Conservation (phyloP, 2,113 vertebrate genomes). For the Sphyrna mokarran region DNA sequence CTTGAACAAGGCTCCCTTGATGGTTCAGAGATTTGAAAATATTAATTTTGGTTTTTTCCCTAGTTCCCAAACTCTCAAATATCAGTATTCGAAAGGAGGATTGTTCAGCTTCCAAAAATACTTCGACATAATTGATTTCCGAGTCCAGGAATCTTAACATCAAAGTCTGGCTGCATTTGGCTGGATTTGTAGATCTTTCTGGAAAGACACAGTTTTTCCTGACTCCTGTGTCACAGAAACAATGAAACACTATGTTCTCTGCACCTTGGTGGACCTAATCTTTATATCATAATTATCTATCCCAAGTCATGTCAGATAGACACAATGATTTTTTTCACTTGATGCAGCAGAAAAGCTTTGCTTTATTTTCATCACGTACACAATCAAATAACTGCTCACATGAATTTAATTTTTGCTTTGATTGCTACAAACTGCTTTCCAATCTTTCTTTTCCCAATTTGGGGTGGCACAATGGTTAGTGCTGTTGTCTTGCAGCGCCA, state of each 20-base stretch:
- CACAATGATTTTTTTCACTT: background rate
- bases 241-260: background rate
- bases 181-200: background rate
- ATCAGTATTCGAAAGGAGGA: no score
- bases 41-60: background rate
- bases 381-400: background rate
- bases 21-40: background rate
- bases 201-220: background rate
- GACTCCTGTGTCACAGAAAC: no score
- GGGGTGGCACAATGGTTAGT: no score
- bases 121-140: background rate
- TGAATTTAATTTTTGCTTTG: background rate
- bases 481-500: no score
- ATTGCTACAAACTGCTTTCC: background rate
- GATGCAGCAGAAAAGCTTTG: background rate
- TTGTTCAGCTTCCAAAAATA: background rate
- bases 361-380: background rate
- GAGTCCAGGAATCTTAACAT: background rate
- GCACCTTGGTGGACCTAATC: background rate
- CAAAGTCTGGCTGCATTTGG: background rate
- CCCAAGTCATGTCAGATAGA: background rate
- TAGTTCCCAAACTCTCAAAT: no score
- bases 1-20: no score
- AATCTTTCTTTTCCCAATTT: background rate
- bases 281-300: background rate